A percentile compares a stretch with the other conserved stretches of the same genome.
phyloP scores from a whole-genome alignment of 2,797 vertebrate species.

The Gallinago solitaria region DNA sequence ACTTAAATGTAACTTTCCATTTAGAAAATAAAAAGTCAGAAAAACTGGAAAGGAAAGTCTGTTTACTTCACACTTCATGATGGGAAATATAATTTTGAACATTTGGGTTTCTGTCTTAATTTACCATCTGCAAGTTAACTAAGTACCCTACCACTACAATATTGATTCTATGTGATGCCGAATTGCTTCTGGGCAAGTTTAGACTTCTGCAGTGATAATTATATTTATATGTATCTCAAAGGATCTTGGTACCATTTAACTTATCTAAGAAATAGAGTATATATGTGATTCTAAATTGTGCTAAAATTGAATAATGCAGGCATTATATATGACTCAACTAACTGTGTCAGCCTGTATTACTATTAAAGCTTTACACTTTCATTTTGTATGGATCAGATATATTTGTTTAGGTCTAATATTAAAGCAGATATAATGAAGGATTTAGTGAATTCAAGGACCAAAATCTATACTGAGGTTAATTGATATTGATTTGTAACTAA shows the following conservation, averaged over 20 bases:
- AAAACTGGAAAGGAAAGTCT: neutral
- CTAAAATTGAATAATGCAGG: neutral
- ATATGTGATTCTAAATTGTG: neutral
- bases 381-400: neutral
- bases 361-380: neutral
- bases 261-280: neutral
- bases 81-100: neutral
- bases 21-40: neutral
- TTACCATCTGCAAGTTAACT: neutral
- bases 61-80: neutral
- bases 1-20: neutral
- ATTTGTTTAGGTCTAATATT: neutral
- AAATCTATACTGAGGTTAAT: slow-evolving; percentile 44
- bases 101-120: neutral
- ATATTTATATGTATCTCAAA: neutral
- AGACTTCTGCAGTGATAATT: neutral
- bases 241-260: neutral
- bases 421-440: neutral
- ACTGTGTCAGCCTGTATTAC: neutral
- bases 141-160: neutral
- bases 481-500: slow-evolving; percentile 47
- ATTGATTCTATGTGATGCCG: neutral
- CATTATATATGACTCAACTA: neutral
- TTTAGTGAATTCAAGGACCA: neutral
- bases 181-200: neutral